phyloP scores from a whole-genome alignment of 2,888 invertebrate species.

The Caenorhabditis drosophilae region DNA sequence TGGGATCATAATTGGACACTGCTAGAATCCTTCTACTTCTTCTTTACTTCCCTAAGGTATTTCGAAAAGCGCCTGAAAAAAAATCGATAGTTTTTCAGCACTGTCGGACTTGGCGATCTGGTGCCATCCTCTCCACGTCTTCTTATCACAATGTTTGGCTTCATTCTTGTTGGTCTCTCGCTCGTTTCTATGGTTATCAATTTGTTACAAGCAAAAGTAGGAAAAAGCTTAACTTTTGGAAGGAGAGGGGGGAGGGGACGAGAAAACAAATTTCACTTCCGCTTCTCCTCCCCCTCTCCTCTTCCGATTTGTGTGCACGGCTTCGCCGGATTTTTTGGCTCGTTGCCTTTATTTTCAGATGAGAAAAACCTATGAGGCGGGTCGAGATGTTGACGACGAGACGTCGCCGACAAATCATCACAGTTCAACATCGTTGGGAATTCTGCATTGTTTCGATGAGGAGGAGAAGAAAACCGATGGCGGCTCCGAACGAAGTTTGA shows the following conservation, averaged over 20 bases:
- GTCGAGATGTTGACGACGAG: slow-evolving; percentile 9
- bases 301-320: too few species aligned
- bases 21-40: slow-evolving; percentile 91
- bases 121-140: slow-evolving; percentile 77
- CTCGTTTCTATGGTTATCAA: slow-evolving; percentile 62
- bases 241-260: neutral
- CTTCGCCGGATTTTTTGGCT: too few species aligned
- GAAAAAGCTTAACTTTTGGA: neutral
- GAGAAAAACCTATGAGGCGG: slow-evolving; percentile 58
- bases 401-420: neutral
- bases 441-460: slow-evolving; percentile 37
- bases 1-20: slow-evolving; percentile 81
- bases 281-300: too few species aligned
- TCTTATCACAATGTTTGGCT: slow-evolving; percentile 89
- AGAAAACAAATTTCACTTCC: too few species aligned
- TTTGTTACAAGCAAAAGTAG: slow-evolving; percentile 50
- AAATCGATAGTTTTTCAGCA: too few species aligned
- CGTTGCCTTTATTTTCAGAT: slow-evolving; percentile 43
- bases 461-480: slow-evolving; percentile 35
- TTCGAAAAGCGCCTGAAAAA: too few species aligned
- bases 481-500: slow-evolving; percentile 35
- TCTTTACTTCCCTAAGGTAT: slow-evolving; percentile 92
- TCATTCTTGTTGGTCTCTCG: slow-evolving; percentile 82
- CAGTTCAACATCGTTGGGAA: slow-evolving; percentile 20
- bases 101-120: slow-evolving; percentile 59